These are phyloP conservation scores for Leptopilina boulardi DNA, from an alignment of 1,140 invertebrate species.

Conservation along the genomic window DNA sequence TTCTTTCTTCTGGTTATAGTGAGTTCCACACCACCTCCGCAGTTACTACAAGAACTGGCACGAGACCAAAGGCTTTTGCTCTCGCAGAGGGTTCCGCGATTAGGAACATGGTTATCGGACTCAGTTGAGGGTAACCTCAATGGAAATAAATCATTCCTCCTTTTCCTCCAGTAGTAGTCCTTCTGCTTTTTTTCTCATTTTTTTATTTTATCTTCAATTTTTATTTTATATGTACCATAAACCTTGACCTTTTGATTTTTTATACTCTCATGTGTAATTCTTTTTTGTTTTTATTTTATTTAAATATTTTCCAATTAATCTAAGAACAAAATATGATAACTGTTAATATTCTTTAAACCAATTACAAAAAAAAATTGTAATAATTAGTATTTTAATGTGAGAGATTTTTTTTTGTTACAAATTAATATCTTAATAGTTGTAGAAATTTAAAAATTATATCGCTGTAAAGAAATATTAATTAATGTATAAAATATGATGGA, in stretches of 20 bases:
- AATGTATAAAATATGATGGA: not conserved
- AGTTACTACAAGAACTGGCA: conserved; percentile 7
- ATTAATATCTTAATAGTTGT: no score
- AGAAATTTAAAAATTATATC: no score
- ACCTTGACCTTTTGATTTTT: not conserved
- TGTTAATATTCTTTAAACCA: no score
- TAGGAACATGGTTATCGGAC: conserved; percentile 31
- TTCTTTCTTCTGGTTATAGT: conserved; percentile 16
- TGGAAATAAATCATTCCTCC: conserved; percentile 18
- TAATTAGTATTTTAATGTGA: no score
- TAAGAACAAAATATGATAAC: no score
- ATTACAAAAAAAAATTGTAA: no score
- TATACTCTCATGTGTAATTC: not conserved
- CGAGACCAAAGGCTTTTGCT: conserved; percentile 13
- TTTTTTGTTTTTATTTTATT: not conserved
- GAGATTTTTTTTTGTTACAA: no score
- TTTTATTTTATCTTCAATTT: not conserved
- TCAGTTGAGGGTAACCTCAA: conserved; percentile 21
- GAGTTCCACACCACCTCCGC: not conserved
- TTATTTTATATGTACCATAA: not conserved
- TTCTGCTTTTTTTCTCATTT: not conserved
- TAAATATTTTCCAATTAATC: no score
- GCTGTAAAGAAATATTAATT: not conserved
- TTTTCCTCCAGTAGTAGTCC: not conserved
- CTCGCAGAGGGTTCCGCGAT: conserved; percentile 11